Percentiles rank a stretch among this genome's conserved stretches.
Evolutionary conservation across 2,888 invertebrate genomes (phyloP).

Genomic region (Pandemis cinnamomeana): DNA sequence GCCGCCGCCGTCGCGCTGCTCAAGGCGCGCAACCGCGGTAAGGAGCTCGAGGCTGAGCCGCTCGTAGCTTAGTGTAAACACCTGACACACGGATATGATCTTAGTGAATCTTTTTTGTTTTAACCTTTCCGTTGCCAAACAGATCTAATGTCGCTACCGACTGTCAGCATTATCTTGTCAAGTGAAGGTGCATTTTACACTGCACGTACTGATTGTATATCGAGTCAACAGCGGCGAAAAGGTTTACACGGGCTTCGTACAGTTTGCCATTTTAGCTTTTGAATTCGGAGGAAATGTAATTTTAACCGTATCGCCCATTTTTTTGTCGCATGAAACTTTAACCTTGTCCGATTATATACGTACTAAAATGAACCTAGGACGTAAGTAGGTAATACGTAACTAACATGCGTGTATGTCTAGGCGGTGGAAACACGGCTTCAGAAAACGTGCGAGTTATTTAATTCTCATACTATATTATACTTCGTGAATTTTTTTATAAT

Average conservation of each 20-base stretch:
- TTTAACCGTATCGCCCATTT: too few species aligned
- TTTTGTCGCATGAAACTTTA: neutral
- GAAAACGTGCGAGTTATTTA: neutral
- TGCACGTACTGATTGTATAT: too few species aligned
- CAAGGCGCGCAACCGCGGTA: conserved; percentile 67
- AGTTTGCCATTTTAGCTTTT: too few species aligned
- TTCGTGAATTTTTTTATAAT: neutral
- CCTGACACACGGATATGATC: neutral
- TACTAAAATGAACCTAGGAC: neutral
- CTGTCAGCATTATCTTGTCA: too few species aligned
- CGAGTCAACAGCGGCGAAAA: too few species aligned
- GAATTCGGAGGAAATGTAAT: too few species aligned
- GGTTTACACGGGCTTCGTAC: too few species aligned
- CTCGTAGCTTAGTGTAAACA: conserved; percentile 49
- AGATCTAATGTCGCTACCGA: too few species aligned
- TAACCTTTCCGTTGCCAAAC: too few species aligned
- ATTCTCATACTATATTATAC: neutral
- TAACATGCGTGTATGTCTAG: neutral
- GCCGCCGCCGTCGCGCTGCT: conserved; percentile 66
- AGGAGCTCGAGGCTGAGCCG: conserved; percentile 57
- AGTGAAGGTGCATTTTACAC: too few species aligned
- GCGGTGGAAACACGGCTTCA: neutral
- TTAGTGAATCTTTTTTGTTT: neutral
- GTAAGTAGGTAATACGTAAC: neutral
- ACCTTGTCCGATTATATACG: neutral